Evolutionary conservation across 2,113 vertebrate species (phyloP).

Genomic region (Polypterus bichir): DNA sequence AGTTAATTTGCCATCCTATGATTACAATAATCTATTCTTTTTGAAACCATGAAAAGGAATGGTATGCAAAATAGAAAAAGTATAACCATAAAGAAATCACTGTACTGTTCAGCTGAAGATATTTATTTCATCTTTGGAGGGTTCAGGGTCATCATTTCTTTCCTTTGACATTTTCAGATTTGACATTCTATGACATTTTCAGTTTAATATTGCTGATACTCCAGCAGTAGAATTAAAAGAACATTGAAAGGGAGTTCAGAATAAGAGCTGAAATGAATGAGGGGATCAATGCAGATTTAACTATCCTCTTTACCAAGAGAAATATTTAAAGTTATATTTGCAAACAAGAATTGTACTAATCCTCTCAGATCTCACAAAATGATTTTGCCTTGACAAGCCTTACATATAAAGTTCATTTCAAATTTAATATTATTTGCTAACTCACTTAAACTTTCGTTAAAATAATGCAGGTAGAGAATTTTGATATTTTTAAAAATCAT

Average conservation of each 20-base stretch:
- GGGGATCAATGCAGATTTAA: conserved; percentile 32
- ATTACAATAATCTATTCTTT: conserved; percentile 48
- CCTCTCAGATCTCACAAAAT: conserved; percentile 33
- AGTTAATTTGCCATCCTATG: conserved; percentile 58
- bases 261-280: conserved; percentile 34
- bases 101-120: conserved; percentile 40
- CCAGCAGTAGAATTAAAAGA: conserved; percentile 63
- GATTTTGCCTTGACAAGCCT: too few relatives aligned
- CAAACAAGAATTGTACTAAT: conserved; percentile 32
- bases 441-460: too few relatives aligned
- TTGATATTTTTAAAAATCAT: too few relatives aligned
- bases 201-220: conserved; percentile 69
- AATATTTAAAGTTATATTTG: conserved; percentile 31
- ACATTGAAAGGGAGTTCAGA: conserved; percentile 46
- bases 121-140: conserved; percentile 63
- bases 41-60: conserved; percentile 61
- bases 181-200: conserved; percentile 83
- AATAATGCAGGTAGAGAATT: too few relatives aligned
- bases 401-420: too few relatives aligned
- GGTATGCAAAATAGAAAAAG: conserved; percentile 53
- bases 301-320: conserved; percentile 26
- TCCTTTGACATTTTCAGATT: conserved; percentile 58
- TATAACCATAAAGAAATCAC: conserved; percentile 33
- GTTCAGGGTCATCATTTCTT: conserved; percentile 38
- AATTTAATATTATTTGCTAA: too few relatives aligned